Base-by-base conservation (phyloP, 2,797 vertebrate species). In the Botia almorhae region DNA sequence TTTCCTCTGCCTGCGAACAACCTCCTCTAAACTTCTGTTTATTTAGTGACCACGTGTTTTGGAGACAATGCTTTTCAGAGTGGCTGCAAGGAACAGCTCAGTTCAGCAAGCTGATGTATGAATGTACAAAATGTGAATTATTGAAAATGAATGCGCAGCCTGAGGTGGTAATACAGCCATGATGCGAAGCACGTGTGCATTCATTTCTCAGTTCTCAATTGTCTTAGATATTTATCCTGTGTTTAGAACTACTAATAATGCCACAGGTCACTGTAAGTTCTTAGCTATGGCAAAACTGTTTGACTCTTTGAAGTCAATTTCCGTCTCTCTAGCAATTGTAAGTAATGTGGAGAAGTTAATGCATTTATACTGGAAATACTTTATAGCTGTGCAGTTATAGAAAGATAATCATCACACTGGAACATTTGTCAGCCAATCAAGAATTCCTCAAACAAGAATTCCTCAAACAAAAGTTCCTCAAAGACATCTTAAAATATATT, bases 11-110 rank as follows among this genome's bases (percentile, higher is more conserved):
- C 81, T 89, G 90, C 87, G 89, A 92, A 93, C 94, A 89, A 89
- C 89, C 89, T 91, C 88, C 76, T 88, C 89, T 94, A 94, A 95
- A 94, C 94, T 91, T 91, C 91, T 96, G 95, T 96, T 96, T 97
- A 95, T 95, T 95, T 94, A 96, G 93, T 91, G 93, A 95, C 92
- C 93, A 92, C 81, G 89, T 88, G 81, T 89, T 92, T 93, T 95
- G 92, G 92, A 94, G 91, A 92, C 89, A 74, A 87, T 91, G 89
- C 90, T 83, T 89, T 85, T 74, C 83, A 43, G 39, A 56, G 17
- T 1, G 3, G 55, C 29, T 53, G 72, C 83, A 83, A 77, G 85
- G 82, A 82, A 80, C 82, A 86, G 29, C 77, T 85, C 84, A 68
- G 60, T 43, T 74, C 51, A 53, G 23, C 43, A 29, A 75, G 29